Percentiles rank a stretch among this genome's conserved stretches.
These are phyloP conservation scores for Athalia rosae DNA, from an alignment of 2,888 invertebrate species.

Conservation along the genomic window DNA sequence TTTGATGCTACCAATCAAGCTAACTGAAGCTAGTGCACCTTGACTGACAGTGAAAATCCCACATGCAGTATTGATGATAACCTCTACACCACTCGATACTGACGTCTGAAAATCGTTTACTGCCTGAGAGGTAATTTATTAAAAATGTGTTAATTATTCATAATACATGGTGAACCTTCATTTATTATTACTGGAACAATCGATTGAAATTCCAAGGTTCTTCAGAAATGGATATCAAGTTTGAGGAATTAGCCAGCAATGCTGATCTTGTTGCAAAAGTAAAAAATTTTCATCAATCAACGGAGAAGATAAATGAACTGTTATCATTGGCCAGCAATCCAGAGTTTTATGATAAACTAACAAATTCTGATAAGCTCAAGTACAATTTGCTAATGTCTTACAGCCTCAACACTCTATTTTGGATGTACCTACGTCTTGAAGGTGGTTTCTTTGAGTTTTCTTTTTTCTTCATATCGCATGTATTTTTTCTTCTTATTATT, in stretches of 20 bases:
- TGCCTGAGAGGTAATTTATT: no score
- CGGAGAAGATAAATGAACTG: slow-evolving; percentile 61
- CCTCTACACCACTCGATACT: no score
- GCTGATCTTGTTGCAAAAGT: slow-evolving; percentile 59
- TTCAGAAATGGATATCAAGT: slow-evolving; percentile 60
- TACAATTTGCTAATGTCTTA: slow-evolving; percentile 69
- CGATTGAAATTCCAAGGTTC: background rate
- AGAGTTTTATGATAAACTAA: slow-evolving; percentile 64
- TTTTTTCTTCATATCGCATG: background rate
- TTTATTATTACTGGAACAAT: no score
- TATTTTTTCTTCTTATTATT: slow-evolving; percentile 3
- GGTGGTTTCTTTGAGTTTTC: slow-evolving; percentile 56
- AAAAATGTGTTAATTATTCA: no score
- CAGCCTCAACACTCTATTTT: slow-evolving; percentile 68
- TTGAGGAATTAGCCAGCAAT: slow-evolving; percentile 66
- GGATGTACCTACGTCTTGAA: slow-evolving; percentile 70
- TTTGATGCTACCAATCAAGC: no score
- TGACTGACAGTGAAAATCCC: no score
- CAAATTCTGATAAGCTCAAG: slow-evolving; percentile 68
- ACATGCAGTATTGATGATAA: no score
- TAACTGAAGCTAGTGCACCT: no score
- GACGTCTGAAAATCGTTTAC: no score
- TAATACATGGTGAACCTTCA: no score
- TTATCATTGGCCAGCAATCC: slow-evolving; percentile 60
- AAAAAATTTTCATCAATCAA: slow-evolving; percentile 60